phyloP scores from a whole-genome alignment of 2,888 invertebrate genomes.

The Argyra leucocephala region DNA sequence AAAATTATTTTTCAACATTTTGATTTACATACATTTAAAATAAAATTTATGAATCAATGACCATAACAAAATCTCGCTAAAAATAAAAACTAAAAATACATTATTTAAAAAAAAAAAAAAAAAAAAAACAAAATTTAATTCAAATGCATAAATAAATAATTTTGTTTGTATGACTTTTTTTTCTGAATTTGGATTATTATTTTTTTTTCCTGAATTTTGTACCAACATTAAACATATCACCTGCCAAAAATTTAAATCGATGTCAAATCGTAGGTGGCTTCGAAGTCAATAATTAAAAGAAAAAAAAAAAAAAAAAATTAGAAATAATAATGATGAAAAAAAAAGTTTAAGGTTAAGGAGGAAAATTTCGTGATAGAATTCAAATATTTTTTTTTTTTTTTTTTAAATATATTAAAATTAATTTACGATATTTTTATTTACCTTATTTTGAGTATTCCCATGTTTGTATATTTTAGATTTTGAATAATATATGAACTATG shows the following conservation, averaged over 20 bases:
- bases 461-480: no score
- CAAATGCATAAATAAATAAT: neutral
- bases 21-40: neutral
- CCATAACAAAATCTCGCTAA: neutral
- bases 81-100: no score
- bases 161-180: neutral
- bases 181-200: neutral
- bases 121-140: no score
- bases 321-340: neutral
- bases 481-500: no score
- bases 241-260: neutral
- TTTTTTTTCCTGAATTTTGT: neutral
- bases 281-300: neutral
- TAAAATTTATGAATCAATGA: neutral
- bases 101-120: no score
- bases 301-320: no score
- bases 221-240: neutral
- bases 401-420: no score
- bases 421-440: no score
- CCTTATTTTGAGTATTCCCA: no score
- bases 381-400: no score
- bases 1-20: neutral
- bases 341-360: constrained; percentile 4
- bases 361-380: neutral
- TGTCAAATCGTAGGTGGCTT: neutral